phyloP scores from a whole-genome alignment of 2,888 invertebrate species.

The Alsophila aescularia region DNA sequence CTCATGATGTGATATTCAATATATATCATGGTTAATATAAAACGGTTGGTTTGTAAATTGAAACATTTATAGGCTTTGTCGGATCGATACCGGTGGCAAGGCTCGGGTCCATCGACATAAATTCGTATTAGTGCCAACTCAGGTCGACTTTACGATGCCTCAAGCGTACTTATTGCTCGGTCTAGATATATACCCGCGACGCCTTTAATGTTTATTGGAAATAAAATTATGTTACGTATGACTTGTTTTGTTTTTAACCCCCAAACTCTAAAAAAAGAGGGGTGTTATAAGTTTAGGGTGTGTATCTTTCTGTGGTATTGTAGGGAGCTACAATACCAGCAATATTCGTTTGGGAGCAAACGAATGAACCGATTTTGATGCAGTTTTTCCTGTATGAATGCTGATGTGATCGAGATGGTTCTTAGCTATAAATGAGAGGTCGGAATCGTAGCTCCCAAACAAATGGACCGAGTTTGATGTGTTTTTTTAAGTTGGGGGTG shows the following conservation, averaged over 20 bases:
- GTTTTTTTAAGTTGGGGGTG: background rate
- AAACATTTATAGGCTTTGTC: slow-evolving; percentile 73
- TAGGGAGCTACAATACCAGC: too few species aligned
- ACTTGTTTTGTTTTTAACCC: slow-evolving; percentile 25
- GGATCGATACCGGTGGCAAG: slow-evolving; percentile 70
- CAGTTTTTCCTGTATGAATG: too few species aligned
- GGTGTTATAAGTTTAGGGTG: too few species aligned
- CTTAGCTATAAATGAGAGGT: too few species aligned
- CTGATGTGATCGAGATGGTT: too few species aligned
- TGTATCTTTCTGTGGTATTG: too few species aligned
- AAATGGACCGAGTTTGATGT: too few species aligned
- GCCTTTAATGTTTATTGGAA: slow-evolving; percentile 63
- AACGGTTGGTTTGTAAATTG: slow-evolving; percentile 70
- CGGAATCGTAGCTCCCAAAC: too few species aligned
- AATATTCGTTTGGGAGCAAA: too few species aligned
- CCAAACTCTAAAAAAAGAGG: too few species aligned
- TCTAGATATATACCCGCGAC: slow-evolving; percentile 64
- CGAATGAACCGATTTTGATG: too few species aligned
- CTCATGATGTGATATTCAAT: slow-evolving; percentile 40
- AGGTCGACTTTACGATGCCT: slow-evolving; percentile 81
- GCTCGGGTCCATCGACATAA: slow-evolving; percentile 77
- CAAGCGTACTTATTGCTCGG: slow-evolving; percentile 73
- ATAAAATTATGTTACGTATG: slow-evolving; percentile 50
- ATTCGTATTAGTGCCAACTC: slow-evolving; percentile 82
- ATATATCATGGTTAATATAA: slow-evolving; percentile 54